These are phyloP conservation scores for Minunthozetes semirufus DNA, from an alignment of 2,888 invertebrate species.

Conservation along the genomic window DNA sequence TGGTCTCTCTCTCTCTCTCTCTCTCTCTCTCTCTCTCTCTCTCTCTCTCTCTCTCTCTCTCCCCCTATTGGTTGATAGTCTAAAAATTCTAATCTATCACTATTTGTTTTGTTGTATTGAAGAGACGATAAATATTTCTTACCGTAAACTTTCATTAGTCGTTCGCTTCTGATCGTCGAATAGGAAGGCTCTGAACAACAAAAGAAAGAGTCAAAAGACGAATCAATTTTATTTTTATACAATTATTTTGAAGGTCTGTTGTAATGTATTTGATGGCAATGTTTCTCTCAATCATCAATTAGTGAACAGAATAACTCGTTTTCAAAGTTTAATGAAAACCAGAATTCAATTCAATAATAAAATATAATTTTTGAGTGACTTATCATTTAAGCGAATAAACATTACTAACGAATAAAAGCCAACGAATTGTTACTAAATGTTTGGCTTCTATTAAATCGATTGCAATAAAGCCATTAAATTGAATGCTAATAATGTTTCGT, in stretches of 20 bases:
- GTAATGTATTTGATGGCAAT: too few relatives aligned
- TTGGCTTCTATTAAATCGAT: not conserved
- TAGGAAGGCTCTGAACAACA: slow-evolving; percentile 38
- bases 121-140: slow-evolving; percentile 31
- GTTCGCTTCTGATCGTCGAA: slow-evolving; percentile 41
- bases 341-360: not conserved
- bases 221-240: not conserved
- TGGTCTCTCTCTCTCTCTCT: too few relatives aligned
- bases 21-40: not conserved
- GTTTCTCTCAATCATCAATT: too few relatives aligned
- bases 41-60: not conserved
- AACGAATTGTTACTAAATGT: slow-evolving; percentile 3
- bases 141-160: slow-evolving; percentile 43
- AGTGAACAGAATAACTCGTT: too few relatives aligned
- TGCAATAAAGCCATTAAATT: slow-evolving; percentile 16
- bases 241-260: not conserved
- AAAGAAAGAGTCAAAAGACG: not conserved
- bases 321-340: too few relatives aligned
- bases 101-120: slow-evolving; percentile 5
- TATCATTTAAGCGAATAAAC: not conserved
- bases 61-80: not conserved
- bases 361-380: not conserved
- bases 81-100: not conserved
- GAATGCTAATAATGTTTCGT: slow-evolving; percentile 3
- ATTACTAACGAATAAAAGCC: not conserved